Evolutionary conservation across 2,797 vertebrate species (phyloP).

Genomic region (Numenius phaeopus): DNA sequence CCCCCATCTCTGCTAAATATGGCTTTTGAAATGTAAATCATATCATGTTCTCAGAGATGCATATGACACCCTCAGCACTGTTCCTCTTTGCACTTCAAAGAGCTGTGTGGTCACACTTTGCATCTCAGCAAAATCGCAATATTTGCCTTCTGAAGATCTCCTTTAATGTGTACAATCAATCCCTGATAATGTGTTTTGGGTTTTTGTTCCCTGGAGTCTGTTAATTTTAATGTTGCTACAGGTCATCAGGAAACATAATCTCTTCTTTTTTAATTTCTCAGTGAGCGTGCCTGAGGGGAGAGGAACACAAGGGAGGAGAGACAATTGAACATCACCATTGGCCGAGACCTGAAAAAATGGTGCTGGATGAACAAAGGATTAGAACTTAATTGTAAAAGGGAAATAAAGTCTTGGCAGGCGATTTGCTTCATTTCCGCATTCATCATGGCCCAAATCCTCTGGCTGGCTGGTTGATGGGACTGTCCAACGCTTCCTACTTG

Average conservation of each 20-base stretch:
- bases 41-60: slow-evolving; percentile 79
- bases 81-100: slow-evolving; percentile 85
- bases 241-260: slow-evolving; percentile 77
- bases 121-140: slow-evolving; percentile 75
- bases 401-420: neutral
- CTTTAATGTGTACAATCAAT: slow-evolving; percentile 67
- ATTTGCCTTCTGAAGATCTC: slow-evolving; percentile 78
- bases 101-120: slow-evolving; percentile 79
- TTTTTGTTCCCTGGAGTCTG: slow-evolving; percentile 58
- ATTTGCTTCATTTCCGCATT: slow-evolving; percentile 42
- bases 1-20: slow-evolving; percentile 77
- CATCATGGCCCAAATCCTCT: slow-evolving; percentile 83
- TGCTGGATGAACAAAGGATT: slow-evolving; percentile 67
- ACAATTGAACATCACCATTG: slow-evolving; percentile 37
- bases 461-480: slow-evolving; percentile 84
- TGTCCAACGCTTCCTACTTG: neutral
- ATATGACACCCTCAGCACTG: slow-evolving; percentile 80
- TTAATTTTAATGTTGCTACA: slow-evolving; percentile 68
- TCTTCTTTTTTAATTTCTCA: slow-evolving; percentile 82
- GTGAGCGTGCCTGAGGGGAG: slow-evolving; percentile 72
- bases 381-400: slow-evolving; percentile 65
- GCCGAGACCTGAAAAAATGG: slow-evolving; percentile 66
- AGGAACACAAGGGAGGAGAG: slow-evolving; percentile 49
- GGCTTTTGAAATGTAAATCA: slow-evolving; percentile 87
- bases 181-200: slow-evolving; percentile 52